phyloP scores from a whole-genome alignment of 2,113 vertebrate genomes.

The Myiagra hebetior region DNA sequence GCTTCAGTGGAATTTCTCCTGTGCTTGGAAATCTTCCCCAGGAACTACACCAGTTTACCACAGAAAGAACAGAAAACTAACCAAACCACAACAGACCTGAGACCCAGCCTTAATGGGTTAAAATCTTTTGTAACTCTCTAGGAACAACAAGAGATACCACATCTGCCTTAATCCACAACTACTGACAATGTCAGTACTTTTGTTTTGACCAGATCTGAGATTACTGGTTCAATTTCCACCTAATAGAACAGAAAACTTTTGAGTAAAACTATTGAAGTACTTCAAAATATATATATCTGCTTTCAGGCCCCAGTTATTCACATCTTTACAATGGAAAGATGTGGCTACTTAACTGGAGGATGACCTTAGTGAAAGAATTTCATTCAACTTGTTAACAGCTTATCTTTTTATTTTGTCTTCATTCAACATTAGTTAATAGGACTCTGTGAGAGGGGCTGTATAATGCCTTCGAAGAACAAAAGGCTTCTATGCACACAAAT shows the following conservation, averaged over 20 bases:
- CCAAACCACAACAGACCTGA: background rate
- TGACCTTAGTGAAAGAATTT: constrained; percentile 15
- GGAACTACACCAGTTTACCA: background rate
- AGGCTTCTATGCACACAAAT: background rate
- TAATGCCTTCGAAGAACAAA: background rate
- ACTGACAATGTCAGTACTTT: background rate
- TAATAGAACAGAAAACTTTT: background rate
- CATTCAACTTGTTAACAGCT: constrained; percentile 35
- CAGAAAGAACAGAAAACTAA: background rate
- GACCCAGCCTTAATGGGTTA: background rate
- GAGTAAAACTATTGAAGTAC: background rate
- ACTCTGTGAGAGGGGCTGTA: background rate
- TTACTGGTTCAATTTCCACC: background rate
- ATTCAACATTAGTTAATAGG: constrained; percentile 24
- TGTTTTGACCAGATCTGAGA: background rate
- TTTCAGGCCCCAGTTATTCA: background rate
- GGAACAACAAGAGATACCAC: background rate
- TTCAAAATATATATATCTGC: background rate
- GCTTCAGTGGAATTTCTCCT: background rate
- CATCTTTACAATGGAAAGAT: constrained; percentile 6
- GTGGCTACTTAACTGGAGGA: background rate
- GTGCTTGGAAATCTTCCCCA: background rate
- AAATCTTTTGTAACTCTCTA: background rate
- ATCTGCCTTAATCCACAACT: background rate
- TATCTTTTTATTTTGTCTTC: constrained; percentile 45